Evolutionary conservation across 2,888 invertebrate species (phyloP), one percentile per base, ranked within the genome.

Genomic region (Siphlonurus alternatus): DNA sequence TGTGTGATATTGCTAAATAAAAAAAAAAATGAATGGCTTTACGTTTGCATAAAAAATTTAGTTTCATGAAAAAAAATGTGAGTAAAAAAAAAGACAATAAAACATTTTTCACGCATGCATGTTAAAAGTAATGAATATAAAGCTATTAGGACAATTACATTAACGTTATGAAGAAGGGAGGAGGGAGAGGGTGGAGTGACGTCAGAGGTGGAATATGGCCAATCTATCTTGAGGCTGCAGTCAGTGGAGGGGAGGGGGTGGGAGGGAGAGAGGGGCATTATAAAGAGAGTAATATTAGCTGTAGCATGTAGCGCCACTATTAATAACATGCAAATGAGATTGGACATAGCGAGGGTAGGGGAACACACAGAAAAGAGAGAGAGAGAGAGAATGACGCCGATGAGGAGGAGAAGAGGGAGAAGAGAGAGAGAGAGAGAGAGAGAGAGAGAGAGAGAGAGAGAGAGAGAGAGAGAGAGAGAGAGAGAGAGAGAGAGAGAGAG

Each of bases 221-320:
- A 38, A 38, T 38, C 38, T 38, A 38, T 38, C 38, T 38, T 15
- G 15, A 38, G 38, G 38, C 38, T 38, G 15, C 38, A 38, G 38
- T 15, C 7, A 38, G 38, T 5, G 15, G 15, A 15, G 7, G 15
- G 15, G 15, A 38, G 38, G 7, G 38, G 38, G 38, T 5, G 5
- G 38, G 5, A 15, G 38, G 38, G 38, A 10, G 38, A 38, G 38
- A 38, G 5, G 38, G 38, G 38, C 15, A 38, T 10, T 38, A 38
- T 38, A 38, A 38, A 38, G 38, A 38, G 56, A 22, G 56, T 56
- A 56, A 56, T 56, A 56, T 56, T 56, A 56, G 56, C 56, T 56
- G 56, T 56, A 56, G 56, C 56, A 56, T 56, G 56, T 56, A 56
- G 56, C 56, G 56, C 56, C 56, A 56, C 56, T 56, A 56, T 56